These are phyloP conservation scores for Epinephelus lanceolatus DNA, from an alignment of 2,113 vertebrate species.

Conservation along the genomic window DNA sequence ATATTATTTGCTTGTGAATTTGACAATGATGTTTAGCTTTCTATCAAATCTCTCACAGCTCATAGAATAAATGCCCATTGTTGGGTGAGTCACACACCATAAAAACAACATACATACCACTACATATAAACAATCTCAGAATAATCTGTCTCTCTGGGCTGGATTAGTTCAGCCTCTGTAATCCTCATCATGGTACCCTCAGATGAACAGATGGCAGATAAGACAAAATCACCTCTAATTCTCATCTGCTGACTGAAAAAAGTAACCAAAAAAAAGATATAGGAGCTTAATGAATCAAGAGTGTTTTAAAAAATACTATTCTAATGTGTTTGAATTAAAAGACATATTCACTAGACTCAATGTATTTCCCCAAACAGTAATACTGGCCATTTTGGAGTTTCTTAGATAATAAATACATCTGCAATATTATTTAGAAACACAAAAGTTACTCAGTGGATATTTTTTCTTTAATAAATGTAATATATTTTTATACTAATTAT, in stretches of 20 bases:
- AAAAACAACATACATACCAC: slow-evolving; percentile 41
- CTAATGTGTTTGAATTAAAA: slow-evolving; percentile 2
- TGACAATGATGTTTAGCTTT: neutral
- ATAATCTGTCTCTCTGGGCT: slow-evolving; percentile 72
- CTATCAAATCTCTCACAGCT: neutral
- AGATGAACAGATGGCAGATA: slow-evolving; percentile 80
- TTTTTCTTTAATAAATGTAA: neutral
- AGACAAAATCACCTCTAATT: slow-evolving; percentile 75
- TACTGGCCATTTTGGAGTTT: neutral
- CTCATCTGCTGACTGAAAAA: slow-evolving; percentile 57
- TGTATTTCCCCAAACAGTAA: neutral
- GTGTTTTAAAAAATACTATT: neutral
- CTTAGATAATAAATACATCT: neutral
- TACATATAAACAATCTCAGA: slow-evolving; percentile 66
- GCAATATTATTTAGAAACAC: too few species aligned
- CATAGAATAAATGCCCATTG: slow-evolving; percentile 16
- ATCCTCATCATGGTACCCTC: slow-evolving; percentile 76
- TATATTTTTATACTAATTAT: neutral
- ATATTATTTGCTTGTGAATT: neutral
- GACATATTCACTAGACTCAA: neutral
- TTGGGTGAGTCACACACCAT: slow-evolving; percentile 35
- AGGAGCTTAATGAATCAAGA: slow-evolving; percentile 14
- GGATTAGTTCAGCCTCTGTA: slow-evolving; percentile 77
- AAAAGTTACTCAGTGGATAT: too few species aligned
- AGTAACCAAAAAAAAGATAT: slow-evolving; percentile 31